Evolutionary conservation across 2,888 invertebrate species (phyloP).

Genomic region (Plagiodera versicolora): DNA sequence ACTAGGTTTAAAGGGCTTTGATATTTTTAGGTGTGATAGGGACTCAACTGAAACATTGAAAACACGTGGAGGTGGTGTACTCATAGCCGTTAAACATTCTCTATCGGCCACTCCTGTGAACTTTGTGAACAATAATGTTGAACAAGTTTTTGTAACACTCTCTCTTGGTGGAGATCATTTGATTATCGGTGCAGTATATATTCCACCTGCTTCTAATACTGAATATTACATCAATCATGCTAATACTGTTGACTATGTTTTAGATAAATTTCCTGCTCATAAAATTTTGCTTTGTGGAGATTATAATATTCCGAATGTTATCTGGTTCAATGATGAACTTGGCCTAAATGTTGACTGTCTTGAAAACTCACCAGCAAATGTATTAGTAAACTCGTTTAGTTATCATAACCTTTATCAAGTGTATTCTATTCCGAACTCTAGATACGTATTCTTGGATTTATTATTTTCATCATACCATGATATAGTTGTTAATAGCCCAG

Average conservation of each 20-base stretch:
- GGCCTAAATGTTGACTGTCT: neutral
- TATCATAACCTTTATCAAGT: neutral
- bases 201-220: neutral
- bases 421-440: conserved; percentile 1
- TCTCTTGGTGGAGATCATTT: neutral
- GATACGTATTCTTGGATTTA: neutral
- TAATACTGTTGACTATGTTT: neutral
- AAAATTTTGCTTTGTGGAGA: neutral
- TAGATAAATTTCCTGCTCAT: conserved; percentile 1
- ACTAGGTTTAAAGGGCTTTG: too few species aligned
- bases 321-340: conserved; percentile 1
- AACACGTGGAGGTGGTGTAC: conserved; percentile 5
- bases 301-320: neutral
- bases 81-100: conserved; percentile 1
- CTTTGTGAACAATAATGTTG: conserved; percentile 8
- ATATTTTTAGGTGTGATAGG: neutral
- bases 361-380: neutral
- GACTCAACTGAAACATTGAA: conserved; percentile 2
- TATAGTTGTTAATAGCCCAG: neutral
- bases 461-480: neutral
- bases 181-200: neutral
- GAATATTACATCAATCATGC: conserved; percentile 5
- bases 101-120: neutral
- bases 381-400: neutral
- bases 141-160: neutral